Base-by-base conservation (phyloP, 2,113 vertebrate genomes). In the Sus scrofa region DNA sequence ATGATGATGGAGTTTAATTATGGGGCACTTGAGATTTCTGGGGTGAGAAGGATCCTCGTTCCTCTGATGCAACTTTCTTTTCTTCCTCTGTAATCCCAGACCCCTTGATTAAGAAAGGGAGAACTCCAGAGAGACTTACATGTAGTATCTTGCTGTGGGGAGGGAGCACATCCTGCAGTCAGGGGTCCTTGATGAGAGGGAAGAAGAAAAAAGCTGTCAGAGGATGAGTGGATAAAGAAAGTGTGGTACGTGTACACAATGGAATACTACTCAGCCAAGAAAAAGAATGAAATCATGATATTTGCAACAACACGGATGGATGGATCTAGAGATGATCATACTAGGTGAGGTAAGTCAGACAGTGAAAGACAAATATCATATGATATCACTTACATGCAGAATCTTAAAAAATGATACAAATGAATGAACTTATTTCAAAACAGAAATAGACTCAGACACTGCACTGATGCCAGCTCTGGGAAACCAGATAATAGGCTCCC, bases 131-230 rank as follows among this genome's bases (percentile, higher is more conserved):
- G 67, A 73, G 19, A 97, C 98, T 98, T 94, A 98, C 98, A 88
- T 89, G 83, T 96, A 98, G 86, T 98, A 98, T 93, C 79, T 95
- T 74, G 98, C 96, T 96, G 97, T 96, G 34, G 97, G 98, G 34
- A 97, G 98, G 14, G 98, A 98, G 34, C 97, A 98, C 97, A 98
- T 96, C 7, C n/a, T 93, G 74, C 6, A 12, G 5, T 67, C 56
- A 26, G 77, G 67, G 58, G 67, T 96, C 75, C 87, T 95, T 34
- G 16, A 93, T 95, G 63, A 83, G 15, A 11, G 39, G 6, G 39
- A 90, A 82, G 18, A 16, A 73, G 7, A 77, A 62, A 86, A 83
- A 22, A n/a, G 24, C 50, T 60, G 8, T 93, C 52, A 89, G 68
- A 86, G 82, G 34, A 54, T n/a, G 30, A 78, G 54, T 14, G 30